These are phyloP conservation scores for Eurytoma californica DNA, from an alignment of 2,888 invertebrate genomes.

Conservation along the genomic window DNA sequence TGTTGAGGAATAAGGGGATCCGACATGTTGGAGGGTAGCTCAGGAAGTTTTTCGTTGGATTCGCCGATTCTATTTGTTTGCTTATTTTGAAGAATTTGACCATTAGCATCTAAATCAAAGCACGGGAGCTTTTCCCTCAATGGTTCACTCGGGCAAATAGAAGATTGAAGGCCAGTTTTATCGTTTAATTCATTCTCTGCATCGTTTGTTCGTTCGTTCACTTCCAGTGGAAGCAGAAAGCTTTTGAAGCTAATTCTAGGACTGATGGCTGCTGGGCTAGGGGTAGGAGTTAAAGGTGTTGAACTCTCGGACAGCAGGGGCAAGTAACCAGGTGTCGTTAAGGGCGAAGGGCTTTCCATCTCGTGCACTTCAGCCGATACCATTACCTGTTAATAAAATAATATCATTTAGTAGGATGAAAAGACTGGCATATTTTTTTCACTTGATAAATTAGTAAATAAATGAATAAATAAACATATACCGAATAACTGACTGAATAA, in stretches of 20 bases:
- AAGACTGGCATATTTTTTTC: too few species aligned
- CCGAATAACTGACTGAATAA: too few species aligned
- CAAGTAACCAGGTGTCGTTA: constrained; percentile 72
- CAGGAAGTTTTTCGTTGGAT: constrained; percentile 22
- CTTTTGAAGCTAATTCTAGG: constrained; percentile 74
- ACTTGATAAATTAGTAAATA: too few species aligned
- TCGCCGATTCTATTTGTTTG: constrained; percentile 35
- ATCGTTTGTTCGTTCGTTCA: constrained; percentile 59
- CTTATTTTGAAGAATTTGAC: not conserved
- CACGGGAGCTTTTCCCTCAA: constrained; percentile 10
- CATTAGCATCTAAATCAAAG: constrained; percentile 25
- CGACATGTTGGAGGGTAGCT: constrained; percentile 8
- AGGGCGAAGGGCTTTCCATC: constrained; percentile 72
- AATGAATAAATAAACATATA: too few species aligned
- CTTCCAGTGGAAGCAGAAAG: constrained; percentile 70
- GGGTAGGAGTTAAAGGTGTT: constrained; percentile 70
- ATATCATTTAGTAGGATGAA: not conserved
- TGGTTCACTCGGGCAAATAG: constrained; percentile 23
- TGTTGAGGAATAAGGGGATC: constrained; percentile 7
- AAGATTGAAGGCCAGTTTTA: constrained; percentile 11
- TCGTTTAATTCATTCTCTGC: constrained; percentile 55
- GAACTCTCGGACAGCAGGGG: constrained; percentile 72
- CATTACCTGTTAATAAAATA: constrained; percentile 68
- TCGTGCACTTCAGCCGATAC: constrained; percentile 75
- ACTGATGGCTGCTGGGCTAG: constrained; percentile 67